phyloP scores from a whole-genome alignment of 2,113 vertebrate species.

The Cathartes aura region DNA sequence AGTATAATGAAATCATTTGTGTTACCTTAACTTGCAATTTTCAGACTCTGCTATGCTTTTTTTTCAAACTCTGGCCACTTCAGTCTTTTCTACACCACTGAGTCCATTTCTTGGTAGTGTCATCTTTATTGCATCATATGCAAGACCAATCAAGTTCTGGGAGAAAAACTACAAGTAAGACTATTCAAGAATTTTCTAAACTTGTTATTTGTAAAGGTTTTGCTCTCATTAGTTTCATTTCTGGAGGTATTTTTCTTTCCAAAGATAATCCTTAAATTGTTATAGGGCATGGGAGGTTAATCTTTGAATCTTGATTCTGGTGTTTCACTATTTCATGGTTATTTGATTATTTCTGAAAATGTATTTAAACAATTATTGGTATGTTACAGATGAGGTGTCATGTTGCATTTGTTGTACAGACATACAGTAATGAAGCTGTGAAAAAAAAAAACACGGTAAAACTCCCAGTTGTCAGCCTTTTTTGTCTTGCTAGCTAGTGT shows the following conservation, averaged over 20 bases:
- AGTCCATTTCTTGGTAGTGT: slow-evolving; percentile 97
- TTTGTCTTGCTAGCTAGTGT: neutral
- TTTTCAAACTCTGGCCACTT: slow-evolving; percentile 89
- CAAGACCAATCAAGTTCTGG: slow-evolving; percentile 95
- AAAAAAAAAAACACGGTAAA: neutral
- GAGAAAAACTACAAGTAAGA: slow-evolving; percentile 98
- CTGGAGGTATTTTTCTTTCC: neutral
- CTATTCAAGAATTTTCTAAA: neutral
- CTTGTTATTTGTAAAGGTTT: neutral
- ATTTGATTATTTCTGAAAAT: neutral
- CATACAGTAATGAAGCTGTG: neutral
- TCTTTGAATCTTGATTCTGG: neutral
- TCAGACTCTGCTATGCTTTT: slow-evolving; percentile 97
- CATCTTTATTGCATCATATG: slow-evolving; percentile 95
- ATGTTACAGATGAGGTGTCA: neutral
- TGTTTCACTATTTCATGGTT: neutral
- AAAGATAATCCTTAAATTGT: neutral
- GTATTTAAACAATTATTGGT: neutral
- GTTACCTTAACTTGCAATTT: slow-evolving; percentile 74
- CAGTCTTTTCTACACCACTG: slow-evolving; percentile 91
- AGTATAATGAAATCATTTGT: neutral
- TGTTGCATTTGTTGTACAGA: neutral
- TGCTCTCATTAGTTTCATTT: neutral
- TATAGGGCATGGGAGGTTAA: neutral
- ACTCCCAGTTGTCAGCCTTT: slow-evolving; percentile 2